phyloP scores from a whole-genome alignment of 2,797 vertebrate species.

The Smutsia gigantea region DNA sequence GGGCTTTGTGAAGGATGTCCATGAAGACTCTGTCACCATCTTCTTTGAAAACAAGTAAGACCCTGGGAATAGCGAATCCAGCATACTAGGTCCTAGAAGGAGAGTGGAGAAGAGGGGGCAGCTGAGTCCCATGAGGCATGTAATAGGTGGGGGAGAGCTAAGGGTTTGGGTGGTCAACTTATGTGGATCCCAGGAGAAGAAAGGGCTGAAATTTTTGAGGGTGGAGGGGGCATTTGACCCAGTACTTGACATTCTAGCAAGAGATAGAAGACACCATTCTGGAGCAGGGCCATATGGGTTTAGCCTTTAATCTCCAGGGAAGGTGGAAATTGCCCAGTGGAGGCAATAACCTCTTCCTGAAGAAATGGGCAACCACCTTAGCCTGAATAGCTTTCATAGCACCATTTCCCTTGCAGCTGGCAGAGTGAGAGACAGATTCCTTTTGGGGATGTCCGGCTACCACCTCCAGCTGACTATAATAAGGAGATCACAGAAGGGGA shows the following conservation, averaged over 20 bases:
- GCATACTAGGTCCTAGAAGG: constrained; percentile 37
- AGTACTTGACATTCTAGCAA: neutral
- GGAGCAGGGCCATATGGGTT: neutral
- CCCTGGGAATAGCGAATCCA: constrained; percentile 73
- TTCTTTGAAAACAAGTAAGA: constrained; percentile 98
- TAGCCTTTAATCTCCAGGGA: neutral
- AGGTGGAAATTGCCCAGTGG: neutral
- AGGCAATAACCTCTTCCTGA: neutral
- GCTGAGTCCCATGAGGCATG: constrained; percentile 58
- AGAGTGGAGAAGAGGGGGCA: neutral
- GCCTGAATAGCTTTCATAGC: constrained; percentile 29
- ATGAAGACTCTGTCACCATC: constrained; percentile 95
- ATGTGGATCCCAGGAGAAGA: neutral
- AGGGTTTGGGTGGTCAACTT: neutral
- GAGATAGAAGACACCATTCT: neutral
- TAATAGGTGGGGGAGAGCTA: constrained; percentile 40
- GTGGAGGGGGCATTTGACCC: neutral
- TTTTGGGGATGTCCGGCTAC: constrained; percentile 94
- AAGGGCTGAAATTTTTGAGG: neutral
- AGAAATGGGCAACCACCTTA: neutral
- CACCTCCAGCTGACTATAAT: constrained; percentile 92
- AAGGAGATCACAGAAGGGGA: constrained; percentile 95
- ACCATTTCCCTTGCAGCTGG: constrained; percentile 87
- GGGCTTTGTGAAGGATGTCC: constrained; percentile 96
- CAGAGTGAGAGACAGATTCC: constrained; percentile 96